These are phyloP conservation scores for Corvus moneduloides DNA, from an alignment of 2,113 vertebrate species.

Conservation along the genomic window DNA sequence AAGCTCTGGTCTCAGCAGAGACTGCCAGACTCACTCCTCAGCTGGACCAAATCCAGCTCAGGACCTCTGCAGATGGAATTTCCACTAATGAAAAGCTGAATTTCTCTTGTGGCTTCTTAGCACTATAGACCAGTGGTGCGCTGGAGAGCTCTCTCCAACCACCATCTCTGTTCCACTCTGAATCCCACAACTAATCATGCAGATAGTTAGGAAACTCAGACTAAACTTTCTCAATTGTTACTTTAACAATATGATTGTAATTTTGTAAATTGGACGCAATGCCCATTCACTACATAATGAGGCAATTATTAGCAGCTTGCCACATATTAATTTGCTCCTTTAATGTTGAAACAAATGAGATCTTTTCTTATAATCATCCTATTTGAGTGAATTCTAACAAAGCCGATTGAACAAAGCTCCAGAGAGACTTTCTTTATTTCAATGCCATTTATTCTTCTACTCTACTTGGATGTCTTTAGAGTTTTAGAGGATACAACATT, in stretches of 20 bases:
- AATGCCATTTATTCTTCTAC: constrained; percentile 65
- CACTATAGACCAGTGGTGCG: rapidly evolving
- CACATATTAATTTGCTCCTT: constrained; percentile 75
- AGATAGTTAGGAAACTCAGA: constrained; percentile 36
- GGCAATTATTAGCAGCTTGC: constrained; percentile 71
- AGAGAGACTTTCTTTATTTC: constrained; percentile 68
- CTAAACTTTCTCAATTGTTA: constrained; percentile 55
- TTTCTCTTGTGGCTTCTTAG: not conserved
- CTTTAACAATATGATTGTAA: constrained; percentile 54
- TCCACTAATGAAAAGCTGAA: not conserved
- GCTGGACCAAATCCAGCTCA: not conserved
- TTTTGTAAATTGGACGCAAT: constrained; percentile 64
- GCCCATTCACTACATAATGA: constrained; percentile 64
- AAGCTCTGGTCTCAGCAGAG: not conserved
- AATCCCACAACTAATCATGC: constrained; percentile 17
- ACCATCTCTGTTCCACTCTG: not conserved
- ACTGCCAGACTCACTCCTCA: not conserved
- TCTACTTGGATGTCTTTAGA: constrained; percentile 64
- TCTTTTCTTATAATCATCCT: constrained; percentile 75
- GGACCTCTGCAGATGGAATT: not conserved
- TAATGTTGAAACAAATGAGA: constrained; percentile 75
- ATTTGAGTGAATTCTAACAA: constrained; percentile 74
- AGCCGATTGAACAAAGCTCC: constrained; percentile 68
- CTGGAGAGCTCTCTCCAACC: not conserved
- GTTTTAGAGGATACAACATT: constrained; percentile 71